Evolutionary conservation across 53 echinoderm and acorn worm genomes (phyloP), one percentile per base, ranked within the genome.

Genomic region (Henricia sp.): DNA sequence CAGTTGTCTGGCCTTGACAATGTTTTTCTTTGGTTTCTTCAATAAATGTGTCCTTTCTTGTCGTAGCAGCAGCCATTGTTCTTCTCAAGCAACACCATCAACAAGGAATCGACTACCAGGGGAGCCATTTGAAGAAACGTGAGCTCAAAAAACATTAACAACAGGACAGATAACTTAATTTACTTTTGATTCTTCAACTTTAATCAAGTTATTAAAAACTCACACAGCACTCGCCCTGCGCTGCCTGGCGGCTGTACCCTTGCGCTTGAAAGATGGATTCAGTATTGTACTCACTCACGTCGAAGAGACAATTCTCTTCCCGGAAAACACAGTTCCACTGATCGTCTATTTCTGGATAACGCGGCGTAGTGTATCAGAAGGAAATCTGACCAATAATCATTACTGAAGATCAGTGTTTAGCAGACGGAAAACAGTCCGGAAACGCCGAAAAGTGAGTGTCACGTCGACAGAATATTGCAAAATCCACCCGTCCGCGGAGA

Each of bases 341-440:
- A 64, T 46, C 80, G 62, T 39, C 80, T 80, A 80, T 80, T 80
- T 80, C 80, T 80, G 80, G 80, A 63, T 80, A 80, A 80, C 48
- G 63, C 80, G 80, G 80, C 35, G 63, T 46, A 32, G 33, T 46
- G 63, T 80, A 62, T 80, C 80, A 80, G 63, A 46, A 33, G 80
- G 80, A 80, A 80, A 80, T 80, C 63, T 62, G 80, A 80, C 64
- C 80, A 62, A 80, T 42, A 48, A 50, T 80, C 80, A 80, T 34
- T 36, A n/a, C n/a, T n/a, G n/a, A n/a, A n/a, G n/a, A n/a, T n/a
- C n/a, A n/a, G n/a, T 62, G 46, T 64, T 55, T 62, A 35, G 17
- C 20, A 42, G 28, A 44, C 58, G 76, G 38, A 80, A 80, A 80
- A 80, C 57, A 53, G 77, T 42, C 77, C 59, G 80, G 80, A 80